Conservation (phyloP, 2,888 invertebrate genomes). For the Pocota personata region DNA sequence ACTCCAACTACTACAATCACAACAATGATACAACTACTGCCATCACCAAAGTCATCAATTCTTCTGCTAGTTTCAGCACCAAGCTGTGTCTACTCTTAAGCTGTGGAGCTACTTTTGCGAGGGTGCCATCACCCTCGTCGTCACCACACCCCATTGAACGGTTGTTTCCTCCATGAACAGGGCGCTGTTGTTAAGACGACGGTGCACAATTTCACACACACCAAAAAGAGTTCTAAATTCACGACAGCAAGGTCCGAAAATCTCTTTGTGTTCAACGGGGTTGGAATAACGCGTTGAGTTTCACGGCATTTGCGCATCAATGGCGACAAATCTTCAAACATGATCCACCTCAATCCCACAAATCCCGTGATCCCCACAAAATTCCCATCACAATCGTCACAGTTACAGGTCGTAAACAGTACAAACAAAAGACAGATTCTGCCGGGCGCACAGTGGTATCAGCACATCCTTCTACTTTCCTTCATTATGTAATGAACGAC, state of each 20-base stretch:
- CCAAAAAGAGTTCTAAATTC: conserved; percentile 1
- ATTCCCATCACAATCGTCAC: conserved; percentile 22
- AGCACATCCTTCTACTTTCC: conserved; percentile 24
- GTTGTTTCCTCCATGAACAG: conserved; percentile 65
- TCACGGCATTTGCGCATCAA: conserved; percentile 34
- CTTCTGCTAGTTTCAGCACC: conserved; percentile 71
- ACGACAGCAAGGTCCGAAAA: neutral
- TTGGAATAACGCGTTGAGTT: conserved; percentile 23
- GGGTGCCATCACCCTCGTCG: conserved; percentile 59
- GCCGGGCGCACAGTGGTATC: conserved; percentile 11
- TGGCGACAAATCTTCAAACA: conserved; percentile 36
- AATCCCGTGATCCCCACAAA: conserved; percentile 30
- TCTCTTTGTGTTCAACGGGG: conserved; percentile 12
- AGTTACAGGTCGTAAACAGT: neutral
- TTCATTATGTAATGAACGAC: conserved; percentile 44
- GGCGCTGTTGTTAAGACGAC: neutral
- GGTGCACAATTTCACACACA: neutral
- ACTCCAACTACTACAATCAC: conserved; percentile 79
- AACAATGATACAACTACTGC: conserved; percentile 73
- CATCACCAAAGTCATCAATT: conserved; percentile 71
- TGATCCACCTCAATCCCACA: conserved; percentile 54
- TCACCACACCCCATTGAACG: conserved; percentile 43
- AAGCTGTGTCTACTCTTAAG: conserved; percentile 64
- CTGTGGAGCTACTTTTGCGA: conserved; percentile 64
- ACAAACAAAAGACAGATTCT: conserved; percentile 10